phyloP scores from a whole-genome alignment of 2,797 vertebrate species.

The Danio tinwini region DNA sequence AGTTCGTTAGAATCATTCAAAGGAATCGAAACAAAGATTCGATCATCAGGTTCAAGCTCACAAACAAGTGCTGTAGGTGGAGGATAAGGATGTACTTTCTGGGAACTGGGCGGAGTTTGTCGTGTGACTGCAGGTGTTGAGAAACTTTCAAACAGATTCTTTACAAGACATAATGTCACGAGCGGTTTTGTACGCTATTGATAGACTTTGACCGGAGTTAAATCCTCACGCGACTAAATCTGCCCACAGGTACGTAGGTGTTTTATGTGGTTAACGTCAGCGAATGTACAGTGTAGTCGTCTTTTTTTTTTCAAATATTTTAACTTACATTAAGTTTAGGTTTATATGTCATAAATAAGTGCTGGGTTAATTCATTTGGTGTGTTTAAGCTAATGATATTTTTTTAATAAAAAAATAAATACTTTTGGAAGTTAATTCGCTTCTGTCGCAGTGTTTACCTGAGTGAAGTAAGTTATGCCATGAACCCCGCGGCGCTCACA shows the following conservation, averaged over 20 bases:
- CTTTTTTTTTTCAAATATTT: too few species aligned
- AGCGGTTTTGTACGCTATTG: neutral
- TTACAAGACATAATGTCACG: neutral
- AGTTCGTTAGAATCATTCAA: neutral
- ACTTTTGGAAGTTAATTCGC: neutral
- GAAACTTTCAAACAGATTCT: neutral
- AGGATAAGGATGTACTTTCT: conserved; percentile 7
- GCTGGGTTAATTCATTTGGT: neutral
- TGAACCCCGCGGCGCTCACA: neutral
- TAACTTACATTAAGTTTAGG: too few species aligned
- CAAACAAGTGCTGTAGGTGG: neutral
- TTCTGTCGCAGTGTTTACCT: neutral
- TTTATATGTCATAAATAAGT: neutral
- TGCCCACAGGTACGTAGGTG: conserved; percentile 9
- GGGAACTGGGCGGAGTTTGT: conserved; percentile 31
- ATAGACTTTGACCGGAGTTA: neutral
- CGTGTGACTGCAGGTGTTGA: conserved; percentile 27
- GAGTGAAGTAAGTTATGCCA: neutral
- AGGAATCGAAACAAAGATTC: neutral
- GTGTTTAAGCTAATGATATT: neutral
- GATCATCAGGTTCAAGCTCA: neutral
- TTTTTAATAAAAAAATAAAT: neutral
- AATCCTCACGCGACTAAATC: neutral
- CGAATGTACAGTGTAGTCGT: too few species aligned
- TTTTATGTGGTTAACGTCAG: neutral